Conservation (phyloP, 2,113 vertebrate genomes). For the Heterotilapia buettikoferi region DNA sequence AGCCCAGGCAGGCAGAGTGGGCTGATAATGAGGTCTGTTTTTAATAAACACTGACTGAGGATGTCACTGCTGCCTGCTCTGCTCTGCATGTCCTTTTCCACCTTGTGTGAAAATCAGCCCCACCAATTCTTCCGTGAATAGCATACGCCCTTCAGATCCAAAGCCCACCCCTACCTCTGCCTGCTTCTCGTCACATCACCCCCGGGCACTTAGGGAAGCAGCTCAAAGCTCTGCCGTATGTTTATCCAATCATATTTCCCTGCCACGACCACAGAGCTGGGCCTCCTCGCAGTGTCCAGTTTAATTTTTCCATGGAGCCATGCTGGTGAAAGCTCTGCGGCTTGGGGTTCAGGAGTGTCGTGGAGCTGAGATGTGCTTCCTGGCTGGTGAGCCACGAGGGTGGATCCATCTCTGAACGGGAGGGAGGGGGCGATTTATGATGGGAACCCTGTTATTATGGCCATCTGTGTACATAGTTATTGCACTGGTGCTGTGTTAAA, state of each 20-base stretch:
- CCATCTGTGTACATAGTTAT: conserved; percentile 43
- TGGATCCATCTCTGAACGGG: neutral
- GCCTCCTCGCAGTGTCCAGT: conserved; percentile 36
- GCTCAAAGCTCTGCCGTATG: conserved; percentile 22
- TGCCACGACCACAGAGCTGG: conserved; percentile 37
- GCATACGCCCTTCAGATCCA: neutral
- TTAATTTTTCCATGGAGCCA: conserved; percentile 40
- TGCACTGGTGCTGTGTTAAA: conserved; percentile 10
- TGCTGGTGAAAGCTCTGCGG: conserved; percentile 41
- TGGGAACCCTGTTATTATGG: conserved; percentile 53
- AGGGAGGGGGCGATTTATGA: neutral
- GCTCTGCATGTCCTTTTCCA: conserved; percentile 6
- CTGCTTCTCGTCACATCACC: conserved; percentile 27
- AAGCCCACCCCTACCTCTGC: neutral
- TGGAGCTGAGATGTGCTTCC: conserved; percentile 29
- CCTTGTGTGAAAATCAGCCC: neutral
- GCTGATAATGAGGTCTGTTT: conserved; percentile 42
- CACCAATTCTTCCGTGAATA: neutral
- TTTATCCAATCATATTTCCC: conserved; percentile 54
- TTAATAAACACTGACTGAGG: conserved; percentile 33
- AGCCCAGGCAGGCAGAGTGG: neutral
- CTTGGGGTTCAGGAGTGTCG: conserved; percentile 25
- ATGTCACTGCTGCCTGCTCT: conserved; percentile 6
- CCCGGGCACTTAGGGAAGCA: neutral
- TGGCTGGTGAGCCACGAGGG: conserved; percentile 19